These are phyloP conservation scores for Schlechtendalia chinensis DNA, from an alignment of 1,140 invertebrate species.

Conservation along the genomic window DNA sequence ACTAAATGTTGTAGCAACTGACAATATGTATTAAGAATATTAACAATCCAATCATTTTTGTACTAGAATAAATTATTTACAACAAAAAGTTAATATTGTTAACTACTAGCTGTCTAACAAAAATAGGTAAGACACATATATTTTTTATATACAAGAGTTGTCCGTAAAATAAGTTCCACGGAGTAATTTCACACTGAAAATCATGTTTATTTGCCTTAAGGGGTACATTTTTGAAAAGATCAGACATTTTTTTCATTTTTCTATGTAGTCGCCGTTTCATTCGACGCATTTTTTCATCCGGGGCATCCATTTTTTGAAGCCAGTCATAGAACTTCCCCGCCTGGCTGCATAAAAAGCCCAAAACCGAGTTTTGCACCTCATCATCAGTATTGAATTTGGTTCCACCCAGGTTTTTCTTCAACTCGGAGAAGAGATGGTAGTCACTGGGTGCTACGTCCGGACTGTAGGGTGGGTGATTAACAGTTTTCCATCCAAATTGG, in stretches of 20 bases:
- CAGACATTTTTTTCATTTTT: too few relatives aligned
- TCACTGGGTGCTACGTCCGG: conserved; percentile 55
- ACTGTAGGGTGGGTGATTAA: conserved; percentile 55
- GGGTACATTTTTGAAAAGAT: too few relatives aligned
- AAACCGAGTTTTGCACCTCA: conserved; percentile 24
- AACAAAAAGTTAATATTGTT: conserved; percentile 23
- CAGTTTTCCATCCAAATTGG: conserved; percentile 54
- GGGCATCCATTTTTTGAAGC: not conserved
- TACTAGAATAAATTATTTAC: conserved; percentile 45
- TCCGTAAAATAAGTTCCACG: too few relatives aligned
- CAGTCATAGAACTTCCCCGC: conserved; percentile 34
- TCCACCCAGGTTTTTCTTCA: conserved; percentile 50
- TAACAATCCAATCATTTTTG: conserved; percentile 42
- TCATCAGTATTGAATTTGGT: conserved; percentile 47
- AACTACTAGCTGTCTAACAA: conserved; percentile 44
- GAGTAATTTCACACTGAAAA: too few relatives aligned
- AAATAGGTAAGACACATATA: conserved; percentile 6
- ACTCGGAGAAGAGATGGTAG: conserved; percentile 54
- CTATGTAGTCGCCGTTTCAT: too few relatives aligned
- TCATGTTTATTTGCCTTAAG: too few relatives aligned
- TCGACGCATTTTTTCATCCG: too few relatives aligned
- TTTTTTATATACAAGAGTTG: not conserved
- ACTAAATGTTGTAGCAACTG: conserved; percentile 41
- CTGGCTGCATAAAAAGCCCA: conserved; percentile 17
- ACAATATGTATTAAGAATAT: conserved; percentile 49